Evolutionary conservation across 2,797 vertebrate genomes (phyloP), one percentile per base, ranked within the genome.

Genomic region (Falco peregrinus): DNA sequence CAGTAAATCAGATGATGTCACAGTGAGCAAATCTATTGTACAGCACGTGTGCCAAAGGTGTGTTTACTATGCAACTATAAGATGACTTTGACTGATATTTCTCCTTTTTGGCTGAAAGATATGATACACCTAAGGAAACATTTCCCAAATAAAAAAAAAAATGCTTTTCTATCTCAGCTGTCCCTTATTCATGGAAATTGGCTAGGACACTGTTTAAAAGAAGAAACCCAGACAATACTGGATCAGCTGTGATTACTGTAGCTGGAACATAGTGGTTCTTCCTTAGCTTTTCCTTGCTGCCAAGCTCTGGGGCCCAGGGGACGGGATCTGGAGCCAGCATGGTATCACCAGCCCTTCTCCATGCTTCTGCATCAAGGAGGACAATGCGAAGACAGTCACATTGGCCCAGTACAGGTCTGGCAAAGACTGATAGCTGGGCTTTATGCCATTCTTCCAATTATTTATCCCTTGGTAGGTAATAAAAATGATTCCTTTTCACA

Each of bases 31-130:
- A 68, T 68, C 48, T 68, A 50, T 13, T 54, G 25, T 12, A n/a
- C 2, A 64, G 8, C 6, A 68, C 15, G 18, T 0, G 0, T 41
- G 54, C 33, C 69, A 80, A 83, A 37, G 16, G 19, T 69, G 15
- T 22, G 6, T 69, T 79, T 69, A 35, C 4, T 56, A 21, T 51
- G 20, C 11, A 73, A 59, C 10, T 47, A n/a, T 21, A 76, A 59
- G 13, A 73, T 51, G 1, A 73, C 29, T 67, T 90, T 79, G 41
- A 39, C 22, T 57, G 33, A 68, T 63, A 33, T 5, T 68, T 64
- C 6, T 9, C 3, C 6, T 61, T 75, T 83, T 53, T 41, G 14
- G 10, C 10, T 67, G 35, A 56, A 89, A 63, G 3, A 21, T 50
- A 59, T 19, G 8, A 17, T 35, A 43, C 5, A 60, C 11, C 4